Percentiles rank a stretch among this genome's conserved stretches.
phyloP scores from a whole-genome alignment of 2,888 invertebrate species.

The Tetragonisca angustula region DNA sequence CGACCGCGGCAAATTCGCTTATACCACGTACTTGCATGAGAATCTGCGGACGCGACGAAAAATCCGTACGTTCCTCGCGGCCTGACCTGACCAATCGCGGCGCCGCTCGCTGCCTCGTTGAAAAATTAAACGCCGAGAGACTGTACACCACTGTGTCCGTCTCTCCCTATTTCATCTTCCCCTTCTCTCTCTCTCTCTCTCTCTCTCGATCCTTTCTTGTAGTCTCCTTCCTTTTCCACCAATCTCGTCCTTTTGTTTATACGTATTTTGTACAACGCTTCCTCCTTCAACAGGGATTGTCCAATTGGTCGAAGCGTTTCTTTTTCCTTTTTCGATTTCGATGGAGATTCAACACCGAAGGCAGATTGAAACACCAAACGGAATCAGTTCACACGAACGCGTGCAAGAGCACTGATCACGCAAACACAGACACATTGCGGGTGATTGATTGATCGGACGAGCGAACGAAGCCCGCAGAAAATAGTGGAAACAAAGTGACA shows the following conservation, averaged over 20 bases:
- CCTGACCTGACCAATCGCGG: slow-evolving; percentile 58
- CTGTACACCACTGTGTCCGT: slow-evolving; percentile 34
- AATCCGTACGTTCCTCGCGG: slow-evolving; percentile 46
- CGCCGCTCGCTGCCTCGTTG: slow-evolving; percentile 54
- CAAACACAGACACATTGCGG: neutral
- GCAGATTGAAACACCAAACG: neutral
- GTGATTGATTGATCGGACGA: neutral
- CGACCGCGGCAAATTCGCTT: slow-evolving; percentile 61
- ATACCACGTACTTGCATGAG: slow-evolving; percentile 42
- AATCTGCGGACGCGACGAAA: slow-evolving; percentile 49
- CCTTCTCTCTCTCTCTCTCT: neutral
- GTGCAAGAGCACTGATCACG: neutral
- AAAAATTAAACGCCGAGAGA: slow-evolving; percentile 66
- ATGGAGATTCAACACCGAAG: neutral
- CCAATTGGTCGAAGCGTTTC: neutral
- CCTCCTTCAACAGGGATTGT: neutral
- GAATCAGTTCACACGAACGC: neutral
- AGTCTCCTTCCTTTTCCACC: neutral
- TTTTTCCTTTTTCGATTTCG: neutral
- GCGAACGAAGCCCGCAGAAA: slow-evolving; percentile 18
- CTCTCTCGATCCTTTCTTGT: neutral
- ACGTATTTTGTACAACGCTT: neutral
- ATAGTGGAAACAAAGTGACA: slow-evolving; percentile 8
- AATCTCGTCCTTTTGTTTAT: slow-evolving; percentile 20
- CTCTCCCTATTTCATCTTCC: neutral